Evolutionary conservation across 2,113 vertebrate species (phyloP), one percentile per base, ranked within the genome.

Genomic region (Xiphophorus maculatus): DNA sequence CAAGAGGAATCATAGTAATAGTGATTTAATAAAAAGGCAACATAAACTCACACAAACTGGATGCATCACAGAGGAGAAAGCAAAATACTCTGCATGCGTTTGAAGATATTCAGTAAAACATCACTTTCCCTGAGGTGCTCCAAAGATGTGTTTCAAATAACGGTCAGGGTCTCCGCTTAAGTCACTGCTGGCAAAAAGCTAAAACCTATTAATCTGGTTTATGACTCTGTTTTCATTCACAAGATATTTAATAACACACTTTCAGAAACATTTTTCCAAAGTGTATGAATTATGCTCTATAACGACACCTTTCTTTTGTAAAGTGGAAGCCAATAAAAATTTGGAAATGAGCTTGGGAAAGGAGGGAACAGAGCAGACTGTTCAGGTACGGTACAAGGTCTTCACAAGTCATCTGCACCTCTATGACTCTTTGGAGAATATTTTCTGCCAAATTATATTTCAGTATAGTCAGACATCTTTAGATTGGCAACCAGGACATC

Each of bases 391-490:
- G 40, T 42, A 42, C 40, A 42, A 42, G 37, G 66, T 79, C 85
- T 79, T 63, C 74, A 74, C 80, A 63, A 81, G 80, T 83, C 82
- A 69, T 83, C 83, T 27, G 25, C 79, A 68, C 66, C 1, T 77
- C 71, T 76, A 79, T 42, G 77, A 74, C 74, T 84, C 87, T 80
- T 74, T 54, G 30, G 81, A 86, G 88, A 51, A 86, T 77, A 44
- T 73, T 78, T 80, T 51, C 80, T 83, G 85, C 88, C 88, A 85
- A 86, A 84, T 82, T 61, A 32, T 64, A 71, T 72, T 73, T 76
- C 78, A 78, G 29, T 77, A 82, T 73, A 81, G 71, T 62, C 17
- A 81, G 71, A 62, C 17, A 74, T 82, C 69, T 84, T 84, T 69
- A 29, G 63, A 81, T 63, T 73, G 81, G 84, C 51, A 32, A 40